Conservation (phyloP, 92 coral and sea anemone genomes). For the Zoanthus solanderi region DNA sequence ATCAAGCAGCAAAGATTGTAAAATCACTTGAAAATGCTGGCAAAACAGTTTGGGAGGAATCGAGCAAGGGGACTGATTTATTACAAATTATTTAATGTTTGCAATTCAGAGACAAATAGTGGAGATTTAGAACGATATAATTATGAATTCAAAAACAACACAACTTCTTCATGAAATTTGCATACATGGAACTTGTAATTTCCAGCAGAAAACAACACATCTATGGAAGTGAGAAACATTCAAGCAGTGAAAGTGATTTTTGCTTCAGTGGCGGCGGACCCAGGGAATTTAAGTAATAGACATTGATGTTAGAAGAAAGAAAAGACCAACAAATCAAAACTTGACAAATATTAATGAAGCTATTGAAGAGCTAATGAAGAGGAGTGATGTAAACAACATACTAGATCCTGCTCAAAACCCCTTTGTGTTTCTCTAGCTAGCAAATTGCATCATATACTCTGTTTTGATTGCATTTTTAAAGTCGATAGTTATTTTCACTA, state of each 20-base stretch:
- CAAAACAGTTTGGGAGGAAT: not conserved
- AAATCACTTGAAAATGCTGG: not conserved
- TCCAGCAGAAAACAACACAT: not conserved
- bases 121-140: not conserved
- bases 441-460: no score
- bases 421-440: no score
- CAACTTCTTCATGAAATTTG: not conserved
- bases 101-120: not conserved
- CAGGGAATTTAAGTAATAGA: not conserved
- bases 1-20: not conserved
- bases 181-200: not conserved
- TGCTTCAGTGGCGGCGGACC: not conserved
- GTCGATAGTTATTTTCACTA: no score
- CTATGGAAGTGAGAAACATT: not conserved
- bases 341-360: no score
- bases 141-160: not conserved
- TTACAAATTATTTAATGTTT: not conserved
- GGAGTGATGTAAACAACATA: no score
- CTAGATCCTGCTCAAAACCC: no score
- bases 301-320: not conserved
- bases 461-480: no score
- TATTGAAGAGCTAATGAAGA: no score
- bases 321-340: no score
- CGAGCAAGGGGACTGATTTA: not conserved
- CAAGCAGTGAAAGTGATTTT: not conserved